Percentiles rank a stretch among this genome's conserved stretches.
Evolutionary conservation across 2,888 invertebrate genomes (phyloP).

Genomic region (Morpho deidamia): DNA sequence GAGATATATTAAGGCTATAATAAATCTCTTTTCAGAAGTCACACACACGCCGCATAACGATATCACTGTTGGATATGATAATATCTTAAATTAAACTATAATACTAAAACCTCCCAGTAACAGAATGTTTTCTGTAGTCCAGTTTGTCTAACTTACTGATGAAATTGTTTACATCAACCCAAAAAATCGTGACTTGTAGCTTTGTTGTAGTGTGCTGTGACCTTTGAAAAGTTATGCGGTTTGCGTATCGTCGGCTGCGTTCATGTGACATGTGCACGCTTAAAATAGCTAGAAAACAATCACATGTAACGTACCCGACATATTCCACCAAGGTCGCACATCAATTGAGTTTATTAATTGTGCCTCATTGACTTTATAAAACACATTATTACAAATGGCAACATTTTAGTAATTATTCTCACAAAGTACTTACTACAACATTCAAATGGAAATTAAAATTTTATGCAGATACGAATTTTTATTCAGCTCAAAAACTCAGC

Average conservation of each 20-base stretch:
- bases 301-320: conserved; percentile 35
- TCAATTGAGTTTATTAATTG: conserved; percentile 51
- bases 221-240: not conserved
- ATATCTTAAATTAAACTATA: too few species aligned
- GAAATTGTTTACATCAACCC: not conserved
- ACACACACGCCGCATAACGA: too few species aligned
- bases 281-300: conserved; percentile 43
- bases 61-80: too few species aligned
- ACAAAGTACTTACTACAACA: not conserved
- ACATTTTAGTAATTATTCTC: conserved; percentile 29
- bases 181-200: not conserved
- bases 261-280: conserved; percentile 27
- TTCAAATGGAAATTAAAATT: too few species aligned
- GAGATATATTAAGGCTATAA: too few species aligned
- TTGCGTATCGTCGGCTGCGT: conserved; percentile 8
- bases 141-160: too few species aligned
- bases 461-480: too few species aligned
- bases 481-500: too few species aligned
- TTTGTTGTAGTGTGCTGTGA: not conserved
- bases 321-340: conserved; percentile 45
- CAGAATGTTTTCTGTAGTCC: too few species aligned
- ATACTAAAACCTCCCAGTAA: too few species aligned
- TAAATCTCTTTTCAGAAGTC: too few species aligned
- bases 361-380: conserved; percentile 39
- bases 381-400: conserved; percentile 35